Evolutionary conservation across 2,113 vertebrate species (phyloP).

Genomic region (Aspiorhynchus laticeps): DNA sequence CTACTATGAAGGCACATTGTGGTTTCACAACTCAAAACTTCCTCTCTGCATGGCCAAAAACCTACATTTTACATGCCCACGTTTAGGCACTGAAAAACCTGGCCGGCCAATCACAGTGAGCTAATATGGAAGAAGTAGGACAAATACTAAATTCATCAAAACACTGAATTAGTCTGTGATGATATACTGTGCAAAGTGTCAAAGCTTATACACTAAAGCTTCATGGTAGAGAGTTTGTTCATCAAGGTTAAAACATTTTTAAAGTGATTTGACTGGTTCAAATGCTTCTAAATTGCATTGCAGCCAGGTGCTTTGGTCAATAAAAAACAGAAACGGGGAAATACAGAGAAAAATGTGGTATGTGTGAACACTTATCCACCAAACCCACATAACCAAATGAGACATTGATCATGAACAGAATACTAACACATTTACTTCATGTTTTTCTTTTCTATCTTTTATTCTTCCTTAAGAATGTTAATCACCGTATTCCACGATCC

Average conservation of each 20-base stretch:
- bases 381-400: not conserved
- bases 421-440: not conserved
- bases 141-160: not conserved
- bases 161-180: not conserved
- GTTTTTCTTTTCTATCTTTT: not conserved
- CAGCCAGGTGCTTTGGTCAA: not conserved
- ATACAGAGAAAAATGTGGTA: not conserved
- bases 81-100: not conserved
- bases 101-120: not conserved
- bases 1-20: not conserved
- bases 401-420: not conserved
- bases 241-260: not conserved
- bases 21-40: not conserved
- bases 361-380: not conserved
- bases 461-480: not conserved
- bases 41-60: not conserved
- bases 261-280: not conserved
- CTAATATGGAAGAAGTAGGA: not conserved
- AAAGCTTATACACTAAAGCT: not conserved
- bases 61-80: not conserved
- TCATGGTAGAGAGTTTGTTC: not conserved
- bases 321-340: not conserved
- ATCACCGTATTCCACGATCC: slow-evolving; percentile 48
- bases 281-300: not conserved
- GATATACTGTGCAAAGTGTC: not conserved